Evolutionary conservation across 2,797 vertebrate genomes (phyloP).

Genomic region (Sardinella longiceps): DNA sequence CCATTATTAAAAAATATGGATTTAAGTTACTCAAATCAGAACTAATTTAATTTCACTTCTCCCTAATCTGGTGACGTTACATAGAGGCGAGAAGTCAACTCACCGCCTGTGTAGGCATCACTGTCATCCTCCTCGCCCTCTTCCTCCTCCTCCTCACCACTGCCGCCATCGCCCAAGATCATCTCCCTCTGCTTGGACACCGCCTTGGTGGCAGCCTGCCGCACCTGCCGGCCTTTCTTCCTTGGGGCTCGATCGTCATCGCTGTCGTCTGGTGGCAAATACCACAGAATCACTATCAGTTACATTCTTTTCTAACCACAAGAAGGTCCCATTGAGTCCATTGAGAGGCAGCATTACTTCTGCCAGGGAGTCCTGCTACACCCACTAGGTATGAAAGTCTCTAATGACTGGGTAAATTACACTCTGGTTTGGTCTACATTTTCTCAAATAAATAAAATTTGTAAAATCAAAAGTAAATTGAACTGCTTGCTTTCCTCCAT

Average conservation of each 20-base stretch:
- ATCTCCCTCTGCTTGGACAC: constrained; percentile 98
- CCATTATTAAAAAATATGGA: too few relatives aligned
- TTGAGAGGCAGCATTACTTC: too few relatives aligned
- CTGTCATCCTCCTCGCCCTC: constrained; percentile 76
- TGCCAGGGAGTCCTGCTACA: too few relatives aligned
- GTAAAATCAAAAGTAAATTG: too few relatives aligned
- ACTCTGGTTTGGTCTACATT: too few relatives aligned
- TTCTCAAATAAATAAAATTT: too few relatives aligned
- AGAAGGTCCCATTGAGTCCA: too few relatives aligned
- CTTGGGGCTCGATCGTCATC: constrained; percentile 93
- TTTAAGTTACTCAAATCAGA: too few relatives aligned
- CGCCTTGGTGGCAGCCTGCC: constrained; percentile 96
- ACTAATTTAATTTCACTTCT: not conserved
- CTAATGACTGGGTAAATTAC: too few relatives aligned
- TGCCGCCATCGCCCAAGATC: constrained; percentile 92
- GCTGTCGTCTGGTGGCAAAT: constrained; percentile 83
- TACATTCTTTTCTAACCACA: too few relatives aligned
- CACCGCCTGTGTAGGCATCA: constrained; percentile 87
- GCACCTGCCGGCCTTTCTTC: constrained; percentile 92
- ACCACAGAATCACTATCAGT: not conserved
- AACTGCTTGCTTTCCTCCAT: too few relatives aligned
- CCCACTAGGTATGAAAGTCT: too few relatives aligned
- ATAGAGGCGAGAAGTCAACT: constrained; percentile 53
- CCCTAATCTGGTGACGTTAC: not conserved
- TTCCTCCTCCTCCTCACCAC: constrained; percentile 91